Conservation (phyloP, 2,888 invertebrate species). For the Dicyrtoma fusca region DNA sequence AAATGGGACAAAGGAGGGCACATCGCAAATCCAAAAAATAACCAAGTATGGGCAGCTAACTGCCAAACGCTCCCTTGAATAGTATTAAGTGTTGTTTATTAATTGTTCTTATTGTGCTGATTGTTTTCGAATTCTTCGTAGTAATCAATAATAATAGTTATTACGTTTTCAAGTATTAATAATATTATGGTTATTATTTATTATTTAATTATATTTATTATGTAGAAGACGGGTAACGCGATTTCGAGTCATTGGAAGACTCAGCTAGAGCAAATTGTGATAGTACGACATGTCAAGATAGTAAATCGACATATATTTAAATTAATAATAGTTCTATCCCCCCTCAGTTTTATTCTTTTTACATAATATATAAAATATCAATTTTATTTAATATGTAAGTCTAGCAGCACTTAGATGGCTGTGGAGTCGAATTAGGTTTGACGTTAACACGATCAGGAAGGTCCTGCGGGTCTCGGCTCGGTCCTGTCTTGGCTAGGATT, state of each 20-base stretch:
- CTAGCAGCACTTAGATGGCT: conserved; percentile 33
- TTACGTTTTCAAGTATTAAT: neutral
- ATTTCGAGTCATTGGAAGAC: conserved; percentile 32
- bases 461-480: conserved; percentile 66
- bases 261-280: conserved; percentile 20
- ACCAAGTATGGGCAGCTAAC: too few species aligned
- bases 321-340: neutral
- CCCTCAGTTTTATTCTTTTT: conserved; percentile 15
- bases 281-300: conserved; percentile 26
- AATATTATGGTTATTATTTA: conserved; percentile 3
- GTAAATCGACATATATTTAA: conserved; percentile 9
- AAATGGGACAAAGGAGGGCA: too few species aligned
- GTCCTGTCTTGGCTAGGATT: conserved; percentile 86
- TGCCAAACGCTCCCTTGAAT: neutral
- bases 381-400: conserved; percentile 26
- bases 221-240: conserved; percentile 27
- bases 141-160: neutral
- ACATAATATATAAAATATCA: conserved; percentile 31
- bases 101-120: conserved; percentile 27
- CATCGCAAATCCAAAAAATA: too few species aligned
- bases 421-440: conserved; percentile 20
- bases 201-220: conserved; percentile 14
- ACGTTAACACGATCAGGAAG: conserved; percentile 44
- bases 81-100: conserved; percentile 2
- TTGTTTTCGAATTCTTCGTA: conserved; percentile 20